Evolutionary conservation across 2,888 invertebrate genomes (phyloP).

Genomic region (Tuberolachnus salignus): DNA sequence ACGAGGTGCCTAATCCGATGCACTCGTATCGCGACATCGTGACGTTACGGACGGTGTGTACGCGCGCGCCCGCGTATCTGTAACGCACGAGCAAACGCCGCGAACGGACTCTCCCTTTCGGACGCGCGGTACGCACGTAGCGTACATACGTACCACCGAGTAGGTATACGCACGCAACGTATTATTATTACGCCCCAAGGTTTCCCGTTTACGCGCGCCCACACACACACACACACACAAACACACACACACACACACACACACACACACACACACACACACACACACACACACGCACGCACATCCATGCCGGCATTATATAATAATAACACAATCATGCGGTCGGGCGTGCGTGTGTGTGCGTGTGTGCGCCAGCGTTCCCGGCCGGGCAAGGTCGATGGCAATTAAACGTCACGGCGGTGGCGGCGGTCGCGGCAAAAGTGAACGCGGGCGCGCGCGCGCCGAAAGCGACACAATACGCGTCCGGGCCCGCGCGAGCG

Average conservation of each 20-base stretch:
- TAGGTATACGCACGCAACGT: constrained; percentile 13
- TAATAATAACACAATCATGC: neutral
- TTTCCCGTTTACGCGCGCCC: neutral
- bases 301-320: neutral
- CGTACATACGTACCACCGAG: no score
- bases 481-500: constrained; percentile 6
- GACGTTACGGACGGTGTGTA: neutral
- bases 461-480: constrained; percentile 31
- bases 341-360: neutral
- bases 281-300: neutral
- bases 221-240: neutral
- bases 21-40: neutral
- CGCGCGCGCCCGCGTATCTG: neutral
- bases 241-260: neutral
- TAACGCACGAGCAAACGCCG: neutral
- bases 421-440: constrained; percentile 26
- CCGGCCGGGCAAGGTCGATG: constrained; percentile 35
- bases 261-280: neutral
- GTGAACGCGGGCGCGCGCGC: constrained; percentile 35
- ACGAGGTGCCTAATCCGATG: no score
- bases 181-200: constrained; percentile 53
- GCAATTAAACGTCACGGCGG: constrained; percentile 50
- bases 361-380: neutral
- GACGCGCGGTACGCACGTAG: neutral
- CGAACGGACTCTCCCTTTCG: constrained; percentile 45